phyloP scores from a whole-genome alignment of 2,113 vertebrate species.

The Mus spicilegus region DNA sequence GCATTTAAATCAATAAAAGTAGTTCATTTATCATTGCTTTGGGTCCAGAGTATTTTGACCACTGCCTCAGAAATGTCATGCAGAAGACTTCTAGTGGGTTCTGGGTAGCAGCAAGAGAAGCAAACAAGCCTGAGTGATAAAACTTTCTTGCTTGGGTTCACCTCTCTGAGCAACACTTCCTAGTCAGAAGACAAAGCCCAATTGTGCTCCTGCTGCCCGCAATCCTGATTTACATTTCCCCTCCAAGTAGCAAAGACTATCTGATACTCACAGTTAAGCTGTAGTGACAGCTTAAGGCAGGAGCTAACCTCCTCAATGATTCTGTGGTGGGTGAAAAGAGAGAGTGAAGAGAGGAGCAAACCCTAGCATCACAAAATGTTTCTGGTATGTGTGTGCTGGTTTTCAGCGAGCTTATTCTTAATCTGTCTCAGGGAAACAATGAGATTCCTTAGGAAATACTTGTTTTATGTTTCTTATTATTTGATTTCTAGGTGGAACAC shows the following conservation, averaged over 20 bases:
- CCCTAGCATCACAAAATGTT: constrained; percentile 81
- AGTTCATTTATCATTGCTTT: background rate
- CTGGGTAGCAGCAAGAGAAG: constrained; percentile 36
- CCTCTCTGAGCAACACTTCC: constrained; percentile 37
- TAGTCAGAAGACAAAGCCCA: constrained; percentile 56
- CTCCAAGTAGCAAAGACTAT: constrained; percentile 61
- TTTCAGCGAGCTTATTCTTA: constrained; percentile 67
- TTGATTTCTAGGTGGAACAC: constrained; percentile 93
- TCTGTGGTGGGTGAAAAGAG: constrained; percentile 59
- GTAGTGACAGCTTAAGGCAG: constrained; percentile 42
- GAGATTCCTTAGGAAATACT: constrained; percentile 55
- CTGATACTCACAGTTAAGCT: constrained; percentile 47
- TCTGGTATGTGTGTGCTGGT: constrained; percentile 82
- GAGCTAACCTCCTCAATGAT: constrained; percentile 72
- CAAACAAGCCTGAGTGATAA: constrained; percentile 4
- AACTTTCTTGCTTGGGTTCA: background rate
- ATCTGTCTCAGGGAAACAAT: constrained; percentile 46
- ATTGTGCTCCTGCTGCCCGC: constrained; percentile 45
- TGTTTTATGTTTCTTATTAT: constrained; percentile 60
- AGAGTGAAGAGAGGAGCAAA: constrained; percentile 36
- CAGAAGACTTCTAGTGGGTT: background rate
- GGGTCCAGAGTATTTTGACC: constrained; percentile 17
- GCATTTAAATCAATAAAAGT: background rate
- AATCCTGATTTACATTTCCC: constrained; percentile 77
- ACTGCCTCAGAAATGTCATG: background rate